Conservation (phyloP, 2,888 invertebrate species). For the Notodonta ziczac region DNA sequence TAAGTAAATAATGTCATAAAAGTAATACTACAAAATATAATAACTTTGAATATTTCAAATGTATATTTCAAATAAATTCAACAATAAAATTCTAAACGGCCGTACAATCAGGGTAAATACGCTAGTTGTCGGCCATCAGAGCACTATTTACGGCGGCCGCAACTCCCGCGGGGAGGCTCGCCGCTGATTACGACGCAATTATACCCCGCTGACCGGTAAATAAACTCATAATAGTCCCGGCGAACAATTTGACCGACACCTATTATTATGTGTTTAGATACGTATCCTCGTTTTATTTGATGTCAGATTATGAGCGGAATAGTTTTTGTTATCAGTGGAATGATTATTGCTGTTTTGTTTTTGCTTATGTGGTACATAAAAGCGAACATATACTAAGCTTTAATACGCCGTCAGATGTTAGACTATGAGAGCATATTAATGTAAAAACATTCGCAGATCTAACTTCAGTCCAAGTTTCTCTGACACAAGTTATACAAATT, state of each 20-base stretch:
- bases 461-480: too few relatives aligned
- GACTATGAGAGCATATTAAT: too few relatives aligned
- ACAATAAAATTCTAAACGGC: conserved; percentile 25
- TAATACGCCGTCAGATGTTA: too few relatives aligned
- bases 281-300: conserved; percentile 30
- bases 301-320: conserved; percentile 16
- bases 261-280: conserved; percentile 32
- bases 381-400: too few relatives aligned
- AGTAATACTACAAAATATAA: too few relatives aligned
- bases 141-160: conserved; percentile 37
- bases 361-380: background rate
- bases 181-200: conserved; percentile 52
- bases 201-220: conserved; percentile 53
- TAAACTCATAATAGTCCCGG: conserved; percentile 44
- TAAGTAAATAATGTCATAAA: too few relatives aligned
- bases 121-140: conserved; percentile 33
- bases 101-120: conserved; percentile 24
- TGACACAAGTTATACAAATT: too few relatives aligned
- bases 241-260: conserved; percentile 36
- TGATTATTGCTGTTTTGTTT: conserved; percentile 14
- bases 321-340: conserved; percentile 10
- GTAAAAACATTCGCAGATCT: too few relatives aligned
- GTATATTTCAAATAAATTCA: conserved; percentile 5
- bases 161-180: conserved; percentile 35
- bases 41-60: background rate